Evolutionary conservation across 2,888 invertebrate species (phyloP).

Genomic region (Antheraea assamensis): DNA sequence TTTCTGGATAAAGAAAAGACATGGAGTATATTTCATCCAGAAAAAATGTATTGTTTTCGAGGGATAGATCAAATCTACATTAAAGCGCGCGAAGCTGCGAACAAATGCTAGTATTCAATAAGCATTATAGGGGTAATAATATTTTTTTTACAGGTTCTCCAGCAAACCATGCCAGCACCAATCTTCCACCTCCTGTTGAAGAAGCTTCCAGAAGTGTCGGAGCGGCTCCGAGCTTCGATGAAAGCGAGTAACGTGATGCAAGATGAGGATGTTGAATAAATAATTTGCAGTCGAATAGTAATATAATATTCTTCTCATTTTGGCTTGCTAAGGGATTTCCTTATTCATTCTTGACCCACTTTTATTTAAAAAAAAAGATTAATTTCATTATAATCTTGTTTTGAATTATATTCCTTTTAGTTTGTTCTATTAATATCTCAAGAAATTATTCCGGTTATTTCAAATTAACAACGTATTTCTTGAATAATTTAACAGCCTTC

Average conservation of each 20-base stretch:
- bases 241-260: slow-evolving; percentile 61
- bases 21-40: too few species aligned
- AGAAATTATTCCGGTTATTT: neutral
- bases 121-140: neutral
- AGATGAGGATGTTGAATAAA: slow-evolving; percentile 62
- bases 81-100: too few species aligned
- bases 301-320: neutral
- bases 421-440: neutral
- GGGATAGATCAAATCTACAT: too few species aligned
- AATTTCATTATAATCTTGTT: neutral
- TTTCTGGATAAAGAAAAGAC: too few species aligned
- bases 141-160: slow-evolving; percentile 84
- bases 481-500: neutral
- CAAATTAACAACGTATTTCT: neutral
- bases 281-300: neutral
- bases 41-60: too few species aligned
- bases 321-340: neutral
- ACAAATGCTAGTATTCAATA: too few species aligned
- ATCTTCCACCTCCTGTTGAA: slow-evolving; percentile 95
- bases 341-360: neutral
- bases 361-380: neutral
- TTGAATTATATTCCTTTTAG: neutral
- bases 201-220: slow-evolving; percentile 86
- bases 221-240: slow-evolving; percentile 71
- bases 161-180: slow-evolving; percentile 97